These are phyloP conservation scores for Malaclemys terrapin DNA, from an alignment of 2,113 vertebrate species.

Conservation along the genomic window DNA sequence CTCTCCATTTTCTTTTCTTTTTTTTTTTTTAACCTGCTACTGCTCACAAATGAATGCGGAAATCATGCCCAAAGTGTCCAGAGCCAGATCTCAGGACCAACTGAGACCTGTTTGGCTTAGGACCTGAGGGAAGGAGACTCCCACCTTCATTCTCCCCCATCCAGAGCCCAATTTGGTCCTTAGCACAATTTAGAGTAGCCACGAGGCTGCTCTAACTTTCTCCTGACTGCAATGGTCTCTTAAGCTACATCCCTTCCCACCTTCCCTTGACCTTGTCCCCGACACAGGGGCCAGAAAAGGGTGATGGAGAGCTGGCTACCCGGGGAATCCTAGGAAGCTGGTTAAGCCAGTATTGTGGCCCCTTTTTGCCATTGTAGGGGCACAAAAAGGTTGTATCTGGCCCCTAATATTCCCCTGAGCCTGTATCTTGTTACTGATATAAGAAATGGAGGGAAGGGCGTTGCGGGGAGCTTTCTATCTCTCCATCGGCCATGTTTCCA, in stretches of 20 bases:
- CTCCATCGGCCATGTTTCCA: not conserved
- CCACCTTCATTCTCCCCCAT: not conserved
- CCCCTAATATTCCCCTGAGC: not conserved
- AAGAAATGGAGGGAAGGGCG: not conserved
- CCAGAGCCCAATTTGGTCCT: not conserved
- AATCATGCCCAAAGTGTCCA: not conserved
- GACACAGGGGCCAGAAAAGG: not conserved
- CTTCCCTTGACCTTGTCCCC: not conserved
- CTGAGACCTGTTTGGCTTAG: not conserved
- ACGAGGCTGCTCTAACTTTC: not conserved
- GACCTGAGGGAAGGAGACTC: not conserved
- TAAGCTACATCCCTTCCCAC: not conserved
- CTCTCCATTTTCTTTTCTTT: not conserved
- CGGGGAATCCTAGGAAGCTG: not conserved
- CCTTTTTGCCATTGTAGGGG: not conserved
- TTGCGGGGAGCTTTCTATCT: not conserved
- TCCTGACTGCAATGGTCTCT: not conserved
- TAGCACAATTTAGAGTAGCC: not conserved
- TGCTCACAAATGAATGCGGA: not conserved
- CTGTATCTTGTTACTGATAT: not conserved
- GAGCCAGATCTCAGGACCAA: not conserved
- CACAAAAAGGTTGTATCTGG: not conserved
- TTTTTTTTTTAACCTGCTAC: not conserved
- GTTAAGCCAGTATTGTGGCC: not conserved
- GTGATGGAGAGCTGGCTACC: not conserved